A percentile compares a stretch with the other conserved stretches of the same genome.
These are phyloP conservation scores for Chrysopilus asiliformis DNA, from an alignment of 2,888 invertebrate species.

Conservation along the genomic window DNA sequence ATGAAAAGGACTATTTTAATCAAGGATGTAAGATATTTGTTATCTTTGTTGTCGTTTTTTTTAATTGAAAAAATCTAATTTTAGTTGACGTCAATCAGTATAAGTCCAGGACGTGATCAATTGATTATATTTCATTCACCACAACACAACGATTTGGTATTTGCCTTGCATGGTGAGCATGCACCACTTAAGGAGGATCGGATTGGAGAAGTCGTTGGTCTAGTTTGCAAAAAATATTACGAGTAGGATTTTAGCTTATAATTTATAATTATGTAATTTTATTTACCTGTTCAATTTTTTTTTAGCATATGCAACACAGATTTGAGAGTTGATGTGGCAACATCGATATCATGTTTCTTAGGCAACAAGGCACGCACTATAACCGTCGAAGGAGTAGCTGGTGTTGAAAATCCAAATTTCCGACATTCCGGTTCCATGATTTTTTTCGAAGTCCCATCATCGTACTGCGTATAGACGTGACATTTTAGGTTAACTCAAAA, in stretches of 20 bases:
- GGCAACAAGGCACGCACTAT: slow-evolving; percentile 58
- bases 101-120: slow-evolving; percentile 78
- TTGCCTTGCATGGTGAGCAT: slow-evolving; percentile 47
- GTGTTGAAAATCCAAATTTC: slow-evolving; percentile 31
- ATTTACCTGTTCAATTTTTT: slow-evolving; percentile 17
- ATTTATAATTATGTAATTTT: slow-evolving; percentile 3
- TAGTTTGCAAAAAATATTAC: slow-evolving; percentile 59
- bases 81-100: slow-evolving; percentile 69
- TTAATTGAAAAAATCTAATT: slow-evolving; percentile 16
- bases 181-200: slow-evolving; percentile 48
- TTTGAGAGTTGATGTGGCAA: slow-evolving; percentile 55
- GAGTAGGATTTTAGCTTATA: slow-evolving; percentile 45
- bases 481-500: too few relatives aligned
- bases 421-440: slow-evolving; percentile 29
- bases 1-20: slow-evolving; percentile 76
- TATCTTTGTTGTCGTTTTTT: neutral
- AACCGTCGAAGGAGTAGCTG: slow-evolving; percentile 28
- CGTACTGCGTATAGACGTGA: slow-evolving; percentile 27
- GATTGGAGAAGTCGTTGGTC: slow-evolving; percentile 77
- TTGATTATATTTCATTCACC: slow-evolving; percentile 75
- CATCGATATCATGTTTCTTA: slow-evolving; percentile 66
- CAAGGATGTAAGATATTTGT: slow-evolving; percentile 44
- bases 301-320: slow-evolving; percentile 55
- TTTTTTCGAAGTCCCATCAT: slow-evolving; percentile 34
- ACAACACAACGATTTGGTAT: slow-evolving; percentile 79